Evolutionary conservation across 2,797 vertebrate species (phyloP).

Genomic region (Microctenopoma stevenorrisi): DNA sequence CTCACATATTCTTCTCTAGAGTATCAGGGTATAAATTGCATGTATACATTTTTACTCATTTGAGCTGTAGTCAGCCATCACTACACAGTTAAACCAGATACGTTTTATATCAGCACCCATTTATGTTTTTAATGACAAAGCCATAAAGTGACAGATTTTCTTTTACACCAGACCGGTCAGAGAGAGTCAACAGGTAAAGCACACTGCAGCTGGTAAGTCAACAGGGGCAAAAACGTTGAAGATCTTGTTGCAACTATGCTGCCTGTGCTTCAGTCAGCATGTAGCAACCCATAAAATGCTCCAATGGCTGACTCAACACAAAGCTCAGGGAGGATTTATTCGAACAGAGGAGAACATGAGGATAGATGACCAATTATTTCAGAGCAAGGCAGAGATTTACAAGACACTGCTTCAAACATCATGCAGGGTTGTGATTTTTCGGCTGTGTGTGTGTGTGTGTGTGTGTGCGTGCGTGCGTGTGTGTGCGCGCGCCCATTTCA

Average conservation of each 20-base stretch:
- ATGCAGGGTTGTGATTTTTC: conserved; percentile 40
- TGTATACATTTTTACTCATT: conserved; percentile 1
- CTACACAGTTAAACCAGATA: conserved; percentile 7
- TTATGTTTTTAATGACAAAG: conserved; percentile 35
- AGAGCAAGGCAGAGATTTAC: conserved; percentile 46
- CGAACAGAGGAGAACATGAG: conserved; percentile 59
- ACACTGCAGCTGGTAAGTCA: conserved; percentile 18
- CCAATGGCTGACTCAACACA: conserved; percentile 64
- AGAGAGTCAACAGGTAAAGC: conserved; percentile 53
- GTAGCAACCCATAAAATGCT: conserved; percentile 67
- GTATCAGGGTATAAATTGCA: conserved; percentile 38
- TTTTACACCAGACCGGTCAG: conserved; percentile 33
- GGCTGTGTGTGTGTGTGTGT: conserved; percentile 17
- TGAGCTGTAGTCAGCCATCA: conserved; percentile 20
- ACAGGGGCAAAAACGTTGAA: conserved; percentile 1
- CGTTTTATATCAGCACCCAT: background rate
- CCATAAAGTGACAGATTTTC: conserved; percentile 18
- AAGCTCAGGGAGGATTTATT: conserved; percentile 31
- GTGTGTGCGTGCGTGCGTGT: conserved; percentile 6
- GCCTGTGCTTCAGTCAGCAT: conserved; percentile 61
- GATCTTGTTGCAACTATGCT: conserved; percentile 44
- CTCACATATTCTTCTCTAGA: background rate
- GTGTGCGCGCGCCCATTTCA: conserved; percentile 16
- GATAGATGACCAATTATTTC: conserved; percentile 70
- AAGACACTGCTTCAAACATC: conserved; percentile 51